A percentile compares a stretch with the other conserved stretches of the same genome.
These are phyloP conservation scores for Hypercompe scribonia DNA, from an alignment of 2,888 invertebrate species.

Conservation along the genomic window DNA sequence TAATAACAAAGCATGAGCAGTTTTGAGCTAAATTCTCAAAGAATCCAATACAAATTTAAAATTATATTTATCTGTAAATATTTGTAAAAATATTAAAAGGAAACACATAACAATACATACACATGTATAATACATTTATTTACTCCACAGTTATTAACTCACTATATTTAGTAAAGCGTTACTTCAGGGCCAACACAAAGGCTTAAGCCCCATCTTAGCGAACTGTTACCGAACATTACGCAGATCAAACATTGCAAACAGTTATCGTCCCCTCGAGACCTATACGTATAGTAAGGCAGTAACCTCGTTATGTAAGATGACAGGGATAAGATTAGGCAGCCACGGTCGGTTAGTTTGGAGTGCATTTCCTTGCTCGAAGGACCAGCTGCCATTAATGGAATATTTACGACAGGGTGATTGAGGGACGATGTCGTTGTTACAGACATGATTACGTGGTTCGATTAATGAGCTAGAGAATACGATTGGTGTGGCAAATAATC, in stretches of 20 bases:
- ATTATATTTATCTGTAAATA: not conserved
- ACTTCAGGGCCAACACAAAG: slow-evolving; percentile 30
- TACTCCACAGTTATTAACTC: slow-evolving; percentile 24
- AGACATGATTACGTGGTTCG: slow-evolving; percentile 26
- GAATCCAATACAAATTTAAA: not conserved
- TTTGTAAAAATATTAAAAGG: too few relatives aligned
- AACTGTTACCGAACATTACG: slow-evolving; percentile 46
- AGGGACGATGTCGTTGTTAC: slow-evolving; percentile 30
- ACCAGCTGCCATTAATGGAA: slow-evolving; percentile 55
- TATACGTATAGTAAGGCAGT: slow-evolving; percentile 46
- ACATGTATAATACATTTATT: not conserved
- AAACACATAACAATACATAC: not conserved
- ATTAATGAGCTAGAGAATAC: not conserved
- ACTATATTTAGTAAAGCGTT: slow-evolving; percentile 24
- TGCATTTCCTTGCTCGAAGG: slow-evolving; percentile 66
- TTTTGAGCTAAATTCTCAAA: not conserved
- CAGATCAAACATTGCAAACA: slow-evolving; percentile 52
- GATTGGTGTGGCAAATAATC: not conserved
- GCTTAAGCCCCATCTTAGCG: slow-evolving; percentile 32
- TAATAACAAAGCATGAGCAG: not conserved
- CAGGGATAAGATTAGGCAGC: slow-evolving; percentile 57
- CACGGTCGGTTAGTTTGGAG: slow-evolving; percentile 56
- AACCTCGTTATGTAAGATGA: slow-evolving; percentile 61
- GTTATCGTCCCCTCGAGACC: slow-evolving; percentile 54
- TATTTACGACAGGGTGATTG: slow-evolving; percentile 56